Conservation (phyloP, 2,797 vertebrate genomes). For the Notoglanidium macrostoma region DNA sequence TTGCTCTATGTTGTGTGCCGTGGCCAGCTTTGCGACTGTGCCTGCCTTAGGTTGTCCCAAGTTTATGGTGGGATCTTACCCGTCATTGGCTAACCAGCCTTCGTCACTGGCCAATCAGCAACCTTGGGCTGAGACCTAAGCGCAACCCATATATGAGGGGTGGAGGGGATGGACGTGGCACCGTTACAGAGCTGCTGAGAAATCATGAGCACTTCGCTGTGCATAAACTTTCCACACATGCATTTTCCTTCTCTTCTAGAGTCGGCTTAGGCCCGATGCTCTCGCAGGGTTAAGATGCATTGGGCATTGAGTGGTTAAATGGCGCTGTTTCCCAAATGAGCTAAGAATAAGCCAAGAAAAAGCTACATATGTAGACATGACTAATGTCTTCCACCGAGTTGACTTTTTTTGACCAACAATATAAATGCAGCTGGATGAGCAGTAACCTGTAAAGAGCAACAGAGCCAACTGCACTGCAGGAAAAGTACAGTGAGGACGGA, state of each 20-base stretch:
- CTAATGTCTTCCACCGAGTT: slow-evolving; percentile 1
- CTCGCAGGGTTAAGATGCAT: slow-evolving; percentile 34
- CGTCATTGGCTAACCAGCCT: slow-evolving; percentile 96
- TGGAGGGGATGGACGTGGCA: slow-evolving; percentile 51
- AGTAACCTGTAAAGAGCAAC: slow-evolving; percentile 47
- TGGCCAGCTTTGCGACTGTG: slow-evolving; percentile 88
- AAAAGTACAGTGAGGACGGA: background rate
- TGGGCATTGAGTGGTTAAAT: slow-evolving; percentile 46
- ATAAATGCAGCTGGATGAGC: background rate
- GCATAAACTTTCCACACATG: slow-evolving; percentile 35
- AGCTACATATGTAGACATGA: background rate
- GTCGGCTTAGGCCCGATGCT: slow-evolving; percentile 33
- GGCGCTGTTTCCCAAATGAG: background rate
- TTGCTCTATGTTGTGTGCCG: slow-evolving; percentile 43
- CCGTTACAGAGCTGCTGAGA: slow-evolving; percentile 38
- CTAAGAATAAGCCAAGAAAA: background rate
- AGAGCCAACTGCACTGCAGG: slow-evolving; percentile 28
- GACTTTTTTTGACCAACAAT: background rate
- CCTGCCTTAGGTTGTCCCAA: slow-evolving; percentile 97
- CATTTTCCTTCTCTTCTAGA: slow-evolving; percentile 30
- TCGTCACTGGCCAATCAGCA: slow-evolving; percentile 77
- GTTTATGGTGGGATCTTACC: slow-evolving; percentile 92
- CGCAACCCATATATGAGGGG: slow-evolving; percentile 19
- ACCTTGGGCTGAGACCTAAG: slow-evolving; percentile 32
- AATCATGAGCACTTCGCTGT: slow-evolving; percentile 43